Base-by-base conservation (phyloP, 2,797 vertebrate genomes). In the Urophycis tenuis region DNA sequence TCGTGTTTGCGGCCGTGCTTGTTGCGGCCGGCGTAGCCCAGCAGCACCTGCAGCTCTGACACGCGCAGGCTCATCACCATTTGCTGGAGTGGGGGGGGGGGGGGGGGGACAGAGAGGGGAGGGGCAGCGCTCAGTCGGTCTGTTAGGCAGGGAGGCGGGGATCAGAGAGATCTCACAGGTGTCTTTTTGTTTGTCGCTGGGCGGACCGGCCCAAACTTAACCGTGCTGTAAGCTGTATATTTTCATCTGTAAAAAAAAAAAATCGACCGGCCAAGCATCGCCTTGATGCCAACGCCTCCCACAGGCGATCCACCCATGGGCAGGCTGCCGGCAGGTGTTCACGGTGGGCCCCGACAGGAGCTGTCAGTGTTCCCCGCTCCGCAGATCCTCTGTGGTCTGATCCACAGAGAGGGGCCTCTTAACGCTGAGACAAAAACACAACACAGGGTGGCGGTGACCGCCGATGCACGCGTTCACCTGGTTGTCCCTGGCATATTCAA, bases 61-160 rank as follows among this genome's bases (percentile, higher is more conserved):
- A 99, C 97, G 83, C 97, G 92, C 92, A 99, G 96, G 95, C 97
- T 99, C 96, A 99, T 98, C 92, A 99, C 97, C 97, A 99, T 99
- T 97, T 99, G 97, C 97, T 99, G 93, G n/a, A 76, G 22, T 36
- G 19, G 36, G 11, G 36, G 73, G 12, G 29, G 64, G 30, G 32
- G 72, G 30, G 64, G 30, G 30, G 60, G 29, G 71, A 17, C 76
- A 10, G 78, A n/a, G n/a, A n/a, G 19, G 64, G 5, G 36, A 41
- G 2, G 30, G 79, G 2, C 29, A 82, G 64, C 67, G 8, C 75
- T 25, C 35, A 22, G n/a, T 75, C 15, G 45, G 35, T 39, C 19
- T 11, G 9, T 30, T 36, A 12, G 14, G 72, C 19, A 41, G n/a
- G n/a, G n/a, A 73, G n/a, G 19, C n/a, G 17, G 39, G 39, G 14